Evolutionary conservation across 64 coral and sea anemone species (phyloP).

Genomic region (Platygyra sinensis): DNA sequence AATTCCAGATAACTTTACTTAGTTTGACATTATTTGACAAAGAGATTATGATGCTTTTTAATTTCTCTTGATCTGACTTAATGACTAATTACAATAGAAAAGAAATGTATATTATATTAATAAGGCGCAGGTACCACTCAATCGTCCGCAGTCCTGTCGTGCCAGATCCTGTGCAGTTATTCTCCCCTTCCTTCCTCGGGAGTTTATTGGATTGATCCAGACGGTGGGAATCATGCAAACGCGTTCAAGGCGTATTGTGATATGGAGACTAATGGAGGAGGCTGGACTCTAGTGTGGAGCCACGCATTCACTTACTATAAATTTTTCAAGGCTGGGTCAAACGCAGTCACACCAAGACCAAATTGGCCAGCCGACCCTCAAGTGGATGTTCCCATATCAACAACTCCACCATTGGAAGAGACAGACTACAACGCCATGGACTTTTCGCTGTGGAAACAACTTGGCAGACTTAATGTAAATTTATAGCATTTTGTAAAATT

Average conservation of each 20-base stretch:
- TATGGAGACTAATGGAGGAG: slow-evolving; percentile 22
- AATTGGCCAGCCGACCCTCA: background rate
- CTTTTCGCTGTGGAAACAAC: slow-evolving; percentile 38
- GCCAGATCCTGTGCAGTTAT: background rate
- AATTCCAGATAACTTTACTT: no score
- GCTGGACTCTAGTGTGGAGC: slow-evolving; percentile 26
- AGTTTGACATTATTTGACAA: no score
- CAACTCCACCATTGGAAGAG: background rate
- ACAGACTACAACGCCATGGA: slow-evolving; percentile 48
- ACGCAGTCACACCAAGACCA: slow-evolving; percentile 35
- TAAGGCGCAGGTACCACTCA: background rate
- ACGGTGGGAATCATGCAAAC: background rate
- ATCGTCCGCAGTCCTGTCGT: background rate
- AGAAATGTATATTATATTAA: no score
- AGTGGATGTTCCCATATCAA: background rate
- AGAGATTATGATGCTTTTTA: no score
- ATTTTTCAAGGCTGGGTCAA: background rate
- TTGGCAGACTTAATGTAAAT: no score
- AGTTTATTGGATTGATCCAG: slow-evolving; percentile 54
- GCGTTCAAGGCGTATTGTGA: slow-evolving; percentile 33
- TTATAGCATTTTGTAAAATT: no score
- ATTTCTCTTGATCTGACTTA: no score
- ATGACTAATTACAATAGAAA: no score
- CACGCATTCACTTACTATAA: background rate
- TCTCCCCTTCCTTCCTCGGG: background rate